Conservation (phyloP, 2,888 invertebrate genomes). For the Athalia cordata region DNA sequence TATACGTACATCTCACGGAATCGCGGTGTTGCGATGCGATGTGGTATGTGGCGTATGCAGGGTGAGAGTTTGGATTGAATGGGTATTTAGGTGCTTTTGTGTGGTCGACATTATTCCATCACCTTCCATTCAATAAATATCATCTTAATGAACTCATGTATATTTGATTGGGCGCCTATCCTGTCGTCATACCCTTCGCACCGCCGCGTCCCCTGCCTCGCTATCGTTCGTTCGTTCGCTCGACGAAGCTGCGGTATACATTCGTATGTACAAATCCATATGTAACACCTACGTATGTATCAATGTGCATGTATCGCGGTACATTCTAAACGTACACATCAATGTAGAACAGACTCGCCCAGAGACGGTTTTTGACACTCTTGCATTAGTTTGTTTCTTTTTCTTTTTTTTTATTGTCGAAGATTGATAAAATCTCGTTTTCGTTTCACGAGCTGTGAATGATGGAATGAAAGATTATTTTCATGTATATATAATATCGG, state of each 20-base stretch:
- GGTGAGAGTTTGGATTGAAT: conserved; percentile 55
- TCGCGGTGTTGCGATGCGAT: too few relatives aligned
- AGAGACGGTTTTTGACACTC: not conserved
- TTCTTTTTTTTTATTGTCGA: not conserved
- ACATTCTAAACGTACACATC: too few relatives aligned
- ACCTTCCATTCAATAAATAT: conserved; percentile 67
- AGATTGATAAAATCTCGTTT: not conserved
- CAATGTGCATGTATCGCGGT: too few relatives aligned
- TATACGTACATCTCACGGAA: too few relatives aligned
- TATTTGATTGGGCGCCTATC: conserved; percentile 63
- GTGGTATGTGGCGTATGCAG: conserved; percentile 3
- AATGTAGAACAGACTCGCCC: too few relatives aligned
- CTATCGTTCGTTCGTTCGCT: too few relatives aligned
- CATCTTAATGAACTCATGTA: conserved; percentile 68
- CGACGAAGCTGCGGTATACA: too few relatives aligned
- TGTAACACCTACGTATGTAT: too few relatives aligned
- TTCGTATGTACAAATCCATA: too few relatives aligned
- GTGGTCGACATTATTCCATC: conserved; percentile 63
- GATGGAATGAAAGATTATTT: not conserved
- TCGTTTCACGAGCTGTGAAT: too few relatives aligned
- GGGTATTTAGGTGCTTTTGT: conserved; percentile 65
- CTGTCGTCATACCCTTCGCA: conserved; percentile 51
- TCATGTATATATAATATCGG: not conserved
- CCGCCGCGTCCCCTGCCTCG: conserved; percentile 28
- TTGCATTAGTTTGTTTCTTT: not conserved